Evolutionary conservation across 2,888 invertebrate species (phyloP), one percentile per base, ranked within the genome.

Genomic region (Drosophila bunnanda): DNA sequence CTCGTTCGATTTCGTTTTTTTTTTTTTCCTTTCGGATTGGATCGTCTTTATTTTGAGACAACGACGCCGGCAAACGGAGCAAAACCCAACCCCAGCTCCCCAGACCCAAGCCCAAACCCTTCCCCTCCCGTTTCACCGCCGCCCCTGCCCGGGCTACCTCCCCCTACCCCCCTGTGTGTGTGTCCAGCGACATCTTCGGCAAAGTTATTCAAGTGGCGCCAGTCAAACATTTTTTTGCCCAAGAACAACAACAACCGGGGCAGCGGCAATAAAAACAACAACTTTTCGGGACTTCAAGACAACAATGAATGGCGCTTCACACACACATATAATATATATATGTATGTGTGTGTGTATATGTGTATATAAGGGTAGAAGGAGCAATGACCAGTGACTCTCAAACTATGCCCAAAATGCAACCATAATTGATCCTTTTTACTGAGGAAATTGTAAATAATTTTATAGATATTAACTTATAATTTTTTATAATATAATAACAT

Each of bases 201-300:
- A 55, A 88, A 82, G 91, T 90, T 90, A 90, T 90, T 90, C 91
- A 90, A 91, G 90, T 90, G 90, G 90, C 90, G 90, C 90, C 90
- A 90, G 90, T 88, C 89, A 90, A 90, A 88, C 87, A 89, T 90
- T 90, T 83, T 83, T 82, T 83, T 61, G 56, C 55, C 56, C 56
- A 77, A 67, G 54, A 74, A 74, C 58, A 64, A 57, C 54, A 70
- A 70, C 55, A 43, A 15, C 22, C 53, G 50, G 34, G 44, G 30
- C 36, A 46, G 25, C 46, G 55, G 20, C 68, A 76, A 53, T 58
- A 50, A 58, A 28, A 30, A 55, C 56, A 38, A 61, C 52, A 64
- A 52, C 62, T 61, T 66, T 64, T 44, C 20, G 65, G 65, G 50
- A 43, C 36, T 46, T 54, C 44, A 69, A 53, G 56, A 65, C 72